Conservation (phyloP, 2,797 vertebrate species). For the Falco cherrug region DNA sequence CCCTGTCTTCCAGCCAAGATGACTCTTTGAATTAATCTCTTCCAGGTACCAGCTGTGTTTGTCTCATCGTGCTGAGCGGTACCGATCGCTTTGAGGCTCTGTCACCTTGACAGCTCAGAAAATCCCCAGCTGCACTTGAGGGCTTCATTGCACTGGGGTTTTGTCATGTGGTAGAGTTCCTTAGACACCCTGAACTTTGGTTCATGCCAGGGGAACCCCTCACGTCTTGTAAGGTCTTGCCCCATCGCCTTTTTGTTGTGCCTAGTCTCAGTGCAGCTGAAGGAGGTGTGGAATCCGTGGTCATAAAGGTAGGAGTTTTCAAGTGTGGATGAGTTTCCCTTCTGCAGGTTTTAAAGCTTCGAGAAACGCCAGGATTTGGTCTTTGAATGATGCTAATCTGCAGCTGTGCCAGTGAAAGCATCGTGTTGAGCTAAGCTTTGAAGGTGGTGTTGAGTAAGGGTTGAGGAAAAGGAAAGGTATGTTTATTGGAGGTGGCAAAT, state of each 20-base stretch:
- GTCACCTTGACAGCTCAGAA: conserved; percentile 38
- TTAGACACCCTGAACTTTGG: background rate
- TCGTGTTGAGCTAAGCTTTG: background rate
- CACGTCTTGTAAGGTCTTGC: background rate
- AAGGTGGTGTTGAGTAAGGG: background rate
- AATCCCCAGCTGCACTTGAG: background rate
- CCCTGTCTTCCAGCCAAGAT: conserved; percentile 42
- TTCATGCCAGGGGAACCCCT: background rate
- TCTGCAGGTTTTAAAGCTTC: background rate
- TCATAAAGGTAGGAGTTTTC: background rate
- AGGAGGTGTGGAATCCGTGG: background rate
- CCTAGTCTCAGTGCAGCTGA: background rate
- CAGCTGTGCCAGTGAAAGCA: background rate
- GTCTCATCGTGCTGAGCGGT: conserved; percentile 27
- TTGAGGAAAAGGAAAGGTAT: background rate
- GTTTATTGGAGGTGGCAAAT: background rate
- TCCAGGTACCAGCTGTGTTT: conserved; percentile 63
- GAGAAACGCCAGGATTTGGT: background rate
- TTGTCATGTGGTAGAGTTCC: background rate
- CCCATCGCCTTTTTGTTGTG: rapidly evolving
- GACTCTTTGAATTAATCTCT: conserved; percentile 43
- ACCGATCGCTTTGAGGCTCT: background rate
- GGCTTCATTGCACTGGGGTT: background rate
- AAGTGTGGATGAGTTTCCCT: background rate
- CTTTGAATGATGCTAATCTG: background rate